phyloP scores from a whole-genome alignment of 2,888 invertebrate genomes.

The Apoda limacodes region DNA sequence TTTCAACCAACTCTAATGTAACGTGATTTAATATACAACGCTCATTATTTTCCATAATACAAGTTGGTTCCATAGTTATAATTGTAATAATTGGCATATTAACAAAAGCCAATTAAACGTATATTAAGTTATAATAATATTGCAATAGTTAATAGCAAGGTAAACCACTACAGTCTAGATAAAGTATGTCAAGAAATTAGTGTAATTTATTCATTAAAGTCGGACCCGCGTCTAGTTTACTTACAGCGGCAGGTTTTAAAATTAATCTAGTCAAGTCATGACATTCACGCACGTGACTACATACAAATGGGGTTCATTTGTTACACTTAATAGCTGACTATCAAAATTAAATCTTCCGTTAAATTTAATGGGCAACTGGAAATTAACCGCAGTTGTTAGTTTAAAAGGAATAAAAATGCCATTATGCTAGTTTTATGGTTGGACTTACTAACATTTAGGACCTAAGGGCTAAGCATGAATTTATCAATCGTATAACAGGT shows the following conservation, averaged over 20 bases:
- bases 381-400: too few relatives aligned
- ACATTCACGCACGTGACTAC: slow-evolving; percentile 10
- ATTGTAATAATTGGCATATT: slow-evolving; percentile 25
- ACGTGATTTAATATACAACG: slow-evolving; percentile 25
- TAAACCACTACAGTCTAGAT: slow-evolving; percentile 48
- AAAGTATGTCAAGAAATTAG: slow-evolving; percentile 64
- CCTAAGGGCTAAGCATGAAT: too few relatives aligned
- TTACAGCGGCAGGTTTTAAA: slow-evolving; percentile 40
- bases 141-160: slow-evolving; percentile 54
- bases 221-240: slow-evolving; percentile 51
- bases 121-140: slow-evolving; percentile 35
- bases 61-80: slow-evolving; percentile 21
- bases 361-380: too few relatives aligned
- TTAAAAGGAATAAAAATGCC: too few relatives aligned
- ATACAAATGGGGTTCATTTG: slow-evolving; percentile 4
- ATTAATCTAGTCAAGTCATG: slow-evolving; percentile 35
- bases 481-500: too few relatives aligned
- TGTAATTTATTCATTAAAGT: slow-evolving; percentile 62
- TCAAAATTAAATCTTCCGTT: slow-evolving; percentile 1
- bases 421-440: too few relatives aligned
- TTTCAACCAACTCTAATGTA: too few relatives aligned
- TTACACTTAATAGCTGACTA: slow-evolving; percentile 1
- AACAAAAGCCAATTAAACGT: slow-evolving; percentile 25
- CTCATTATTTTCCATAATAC: slow-evolving; percentile 26
- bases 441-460: too few relatives aligned